These are phyloP conservation scores for Acronicta alni DNA, from an alignment of 2,888 invertebrate genomes.

Conservation along the genomic window DNA sequence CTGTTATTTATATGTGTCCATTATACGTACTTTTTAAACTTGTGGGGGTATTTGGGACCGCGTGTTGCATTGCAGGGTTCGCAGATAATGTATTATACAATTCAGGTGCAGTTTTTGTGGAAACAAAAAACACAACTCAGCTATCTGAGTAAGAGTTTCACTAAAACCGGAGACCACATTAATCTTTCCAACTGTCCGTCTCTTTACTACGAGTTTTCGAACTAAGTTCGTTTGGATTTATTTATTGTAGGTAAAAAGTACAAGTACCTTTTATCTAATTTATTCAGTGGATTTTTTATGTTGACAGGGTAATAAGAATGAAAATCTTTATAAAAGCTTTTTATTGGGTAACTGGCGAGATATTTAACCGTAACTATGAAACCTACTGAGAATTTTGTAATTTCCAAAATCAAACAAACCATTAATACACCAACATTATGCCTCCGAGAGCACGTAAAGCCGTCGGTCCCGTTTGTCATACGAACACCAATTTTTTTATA, in stretches of 20 bases:
- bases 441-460: too few relatives aligned
- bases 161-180: conserved; percentile 79
- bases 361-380: too few relatives aligned
- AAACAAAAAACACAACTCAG: conserved; percentile 60
- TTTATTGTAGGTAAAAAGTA: neutral
- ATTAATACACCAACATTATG: too few relatives aligned
- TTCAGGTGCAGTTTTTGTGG: conserved; percentile 48
- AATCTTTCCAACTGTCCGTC: conserved; percentile 75
- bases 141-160: conserved; percentile 73
- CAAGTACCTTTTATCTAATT: neutral
- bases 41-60: conserved; percentile 43
- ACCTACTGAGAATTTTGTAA: too few relatives aligned
- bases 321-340: too few relatives aligned
- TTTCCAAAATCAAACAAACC: too few relatives aligned
- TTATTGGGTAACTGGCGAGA: too few relatives aligned
- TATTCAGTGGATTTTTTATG: too few relatives aligned
- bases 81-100: conserved; percentile 45
- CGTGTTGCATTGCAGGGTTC: conserved; percentile 40
- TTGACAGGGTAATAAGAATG: too few relatives aligned
- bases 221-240: conserved; percentile 19
- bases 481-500: too few relatives aligned
- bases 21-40: conserved; percentile 54
- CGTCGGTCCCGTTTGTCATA: too few relatives aligned
- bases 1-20: conserved; percentile 57
- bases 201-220: conserved; percentile 62